These are phyloP conservation scores for Sinodicranocentrus sp. DNA, from an alignment of 2,888 invertebrate species.

Conservation along the genomic window DNA sequence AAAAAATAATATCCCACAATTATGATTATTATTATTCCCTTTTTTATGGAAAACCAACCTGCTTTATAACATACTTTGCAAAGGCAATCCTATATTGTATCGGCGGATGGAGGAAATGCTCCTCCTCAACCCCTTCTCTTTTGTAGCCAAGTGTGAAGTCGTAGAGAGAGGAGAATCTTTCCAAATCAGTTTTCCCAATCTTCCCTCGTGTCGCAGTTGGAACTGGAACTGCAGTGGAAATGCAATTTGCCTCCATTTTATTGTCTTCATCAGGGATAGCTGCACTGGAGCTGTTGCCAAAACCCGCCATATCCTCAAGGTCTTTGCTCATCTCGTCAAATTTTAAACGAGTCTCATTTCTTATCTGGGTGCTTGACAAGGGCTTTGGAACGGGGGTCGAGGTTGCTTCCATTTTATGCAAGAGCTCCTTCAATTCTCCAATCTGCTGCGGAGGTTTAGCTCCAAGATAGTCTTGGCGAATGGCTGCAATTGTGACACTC, in stretches of 20 bases:
- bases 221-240: background rate
- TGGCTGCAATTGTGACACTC: constrained; percentile 8
- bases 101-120: constrained; percentile 58
- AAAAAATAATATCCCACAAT: background rate
- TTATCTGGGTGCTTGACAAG: background rate
- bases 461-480: constrained; percentile 56
- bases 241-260: background rate
- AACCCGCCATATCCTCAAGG: background rate
- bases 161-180: background rate
- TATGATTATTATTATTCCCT: background rate
- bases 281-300: background rate
- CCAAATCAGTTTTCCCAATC: too few species aligned
- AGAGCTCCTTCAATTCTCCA: constrained; percentile 43
- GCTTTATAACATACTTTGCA: constrained; percentile 70
- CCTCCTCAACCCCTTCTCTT: background rate
- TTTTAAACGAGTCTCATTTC: background rate
- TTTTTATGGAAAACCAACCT: constrained; percentile 56
- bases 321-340: background rate
- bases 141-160: background rate
- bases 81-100: constrained; percentile 69
- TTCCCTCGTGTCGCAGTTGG: too few species aligned
- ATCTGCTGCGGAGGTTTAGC: constrained; percentile 69
- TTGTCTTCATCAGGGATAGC: background rate
- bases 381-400: background rate
- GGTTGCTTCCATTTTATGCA: constrained; percentile 18